Evolutionary conservation across 2,113 vertebrate species (phyloP).

Genomic region (Ceratotherium simum): DNA sequence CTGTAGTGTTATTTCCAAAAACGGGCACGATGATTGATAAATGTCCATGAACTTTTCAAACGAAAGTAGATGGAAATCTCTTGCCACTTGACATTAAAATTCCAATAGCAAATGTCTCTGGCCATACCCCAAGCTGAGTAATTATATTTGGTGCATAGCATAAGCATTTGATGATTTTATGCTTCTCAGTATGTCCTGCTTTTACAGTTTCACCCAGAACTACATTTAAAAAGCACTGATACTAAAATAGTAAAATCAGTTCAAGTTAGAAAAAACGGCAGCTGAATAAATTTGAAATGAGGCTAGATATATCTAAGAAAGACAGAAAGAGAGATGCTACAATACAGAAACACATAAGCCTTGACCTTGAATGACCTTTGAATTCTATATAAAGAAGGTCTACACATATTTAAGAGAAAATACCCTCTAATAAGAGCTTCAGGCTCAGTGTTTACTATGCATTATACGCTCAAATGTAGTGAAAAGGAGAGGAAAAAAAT

Average conservation of each 20-base stretch:
- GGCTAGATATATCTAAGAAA: neutral
- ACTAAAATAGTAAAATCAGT: neutral
- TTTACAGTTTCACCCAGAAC: neutral
- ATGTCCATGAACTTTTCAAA: constrained; percentile 28
- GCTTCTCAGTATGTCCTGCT: neutral
- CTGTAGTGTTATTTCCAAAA: neutral
- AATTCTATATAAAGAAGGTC: neutral
- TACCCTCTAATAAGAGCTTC: neutral
- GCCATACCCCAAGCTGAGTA: constrained; percentile 34
- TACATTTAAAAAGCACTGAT: neutral
- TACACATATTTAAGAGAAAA: neutral
- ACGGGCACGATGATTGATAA: constrained; percentile 19
- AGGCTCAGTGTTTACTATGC: neutral
- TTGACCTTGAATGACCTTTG: neutral
- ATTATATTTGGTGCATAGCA: constrained; percentile 40
- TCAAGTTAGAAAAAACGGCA: neutral
- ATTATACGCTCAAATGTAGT: neutral
- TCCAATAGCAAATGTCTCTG: constrained; percentile 48
- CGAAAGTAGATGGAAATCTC: constrained; percentile 36
- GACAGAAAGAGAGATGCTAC: neutral
- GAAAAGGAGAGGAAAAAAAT: neutral
- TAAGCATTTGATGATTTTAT: constrained; percentile 53
- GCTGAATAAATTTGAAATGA: neutral
- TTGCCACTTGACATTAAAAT: constrained; percentile 65
- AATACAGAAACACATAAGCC: neutral